A percentile compares a stretch with the other conserved stretches of the same genome.
Conservation (phyloP, 2,888 invertebrate genomes). For the Prenolepis imparis region DNA sequence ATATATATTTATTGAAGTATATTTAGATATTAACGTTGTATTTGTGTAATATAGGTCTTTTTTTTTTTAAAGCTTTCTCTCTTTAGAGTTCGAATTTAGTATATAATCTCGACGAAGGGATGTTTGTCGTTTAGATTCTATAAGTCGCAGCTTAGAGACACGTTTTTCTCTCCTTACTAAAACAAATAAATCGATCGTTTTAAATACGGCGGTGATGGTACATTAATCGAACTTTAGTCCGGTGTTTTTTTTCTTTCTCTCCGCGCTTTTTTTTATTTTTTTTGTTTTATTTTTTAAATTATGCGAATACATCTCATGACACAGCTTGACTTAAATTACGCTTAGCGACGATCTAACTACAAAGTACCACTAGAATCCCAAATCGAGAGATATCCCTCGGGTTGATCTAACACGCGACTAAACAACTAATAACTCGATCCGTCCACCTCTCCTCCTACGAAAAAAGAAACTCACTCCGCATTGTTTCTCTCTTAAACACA, state of each 20-base stretch:
- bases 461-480: conserved; percentile 61
- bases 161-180: conserved; percentile 61
- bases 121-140: conserved; percentile 32
- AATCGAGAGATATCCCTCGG: conserved; percentile 81
- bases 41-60: conserved; percentile 52
- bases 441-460: conserved; percentile 76
- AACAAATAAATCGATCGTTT: conserved; percentile 48
- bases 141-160: conserved; percentile 69
- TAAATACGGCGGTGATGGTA: conserved; percentile 74
- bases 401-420: conserved; percentile 79
- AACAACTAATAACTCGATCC: conserved; percentile 77
- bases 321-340: conserved; percentile 55
- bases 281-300: conserved; percentile 42
- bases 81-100: conserved; percentile 18
- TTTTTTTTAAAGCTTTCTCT: conserved; percentile 45
- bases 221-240: conserved; percentile 69
- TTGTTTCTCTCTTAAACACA: conserved; percentile 34
- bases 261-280: conserved; percentile 17
- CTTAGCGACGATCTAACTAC: conserved; percentile 69
- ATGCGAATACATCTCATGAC: not conserved
- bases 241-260: conserved; percentile 56
- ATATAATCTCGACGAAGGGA: conserved; percentile 40
- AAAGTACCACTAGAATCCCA: conserved; percentile 83
- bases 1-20: conserved; percentile 80
- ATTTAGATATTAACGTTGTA: conserved; percentile 73